Percentiles rank a stretch among this genome's conserved stretches.
Conservation (phyloP, 2,113 vertebrate genomes). For the Cinclus mexicanus region DNA sequence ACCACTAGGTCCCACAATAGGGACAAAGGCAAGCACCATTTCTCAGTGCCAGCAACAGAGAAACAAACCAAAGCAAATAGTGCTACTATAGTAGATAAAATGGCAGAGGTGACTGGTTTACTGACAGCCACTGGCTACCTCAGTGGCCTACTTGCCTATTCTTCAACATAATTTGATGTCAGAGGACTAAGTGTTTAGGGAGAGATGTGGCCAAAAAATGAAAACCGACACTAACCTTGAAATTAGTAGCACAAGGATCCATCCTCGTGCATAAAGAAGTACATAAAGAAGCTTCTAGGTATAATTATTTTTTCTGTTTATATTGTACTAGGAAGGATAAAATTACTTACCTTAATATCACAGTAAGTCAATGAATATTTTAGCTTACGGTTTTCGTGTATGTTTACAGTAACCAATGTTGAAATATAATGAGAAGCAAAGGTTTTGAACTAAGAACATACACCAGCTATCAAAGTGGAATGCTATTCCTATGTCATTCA, state of each 20-base stretch:
- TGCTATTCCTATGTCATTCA: not conserved
- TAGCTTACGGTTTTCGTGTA: not conserved
- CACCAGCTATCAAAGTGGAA: not conserved
- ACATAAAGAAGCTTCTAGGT: not conserved
- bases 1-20: not conserved
- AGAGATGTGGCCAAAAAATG: not conserved
- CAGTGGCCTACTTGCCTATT: not conserved
- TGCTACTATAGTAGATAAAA: not conserved
- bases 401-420: not conserved
- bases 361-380: not conserved
- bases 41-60: not conserved
- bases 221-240: not conserved
- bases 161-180: not conserved
- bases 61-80: not conserved
- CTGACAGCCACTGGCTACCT: not conserved
- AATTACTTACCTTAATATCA: not conserved
- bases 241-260: not conserved
- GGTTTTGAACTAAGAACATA: not conserved
- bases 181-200: not conserved
- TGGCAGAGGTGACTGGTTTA: not conserved
- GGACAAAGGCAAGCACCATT: not conserved
- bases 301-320: not conserved
- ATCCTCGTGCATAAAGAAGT: not conserved
- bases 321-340: not conserved
- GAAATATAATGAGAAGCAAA: not conserved